Conservation (phyloP, 2,888 invertebrate species). For the Digitonthophagus gazella region DNA sequence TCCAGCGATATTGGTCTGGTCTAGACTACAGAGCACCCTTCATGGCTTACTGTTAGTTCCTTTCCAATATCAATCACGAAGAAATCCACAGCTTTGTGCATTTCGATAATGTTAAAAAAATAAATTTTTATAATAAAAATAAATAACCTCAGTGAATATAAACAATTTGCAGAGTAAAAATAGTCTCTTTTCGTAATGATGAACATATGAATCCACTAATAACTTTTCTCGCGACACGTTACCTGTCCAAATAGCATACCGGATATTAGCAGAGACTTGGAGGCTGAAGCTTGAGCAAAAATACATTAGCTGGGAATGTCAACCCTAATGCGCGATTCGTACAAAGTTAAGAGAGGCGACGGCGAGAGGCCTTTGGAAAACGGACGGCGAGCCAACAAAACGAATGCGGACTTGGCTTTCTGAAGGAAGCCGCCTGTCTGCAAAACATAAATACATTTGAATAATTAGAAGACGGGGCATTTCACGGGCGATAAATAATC, state of each 20-base stretch:
- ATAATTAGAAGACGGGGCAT: slow-evolving; percentile 26
- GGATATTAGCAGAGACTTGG: background rate
- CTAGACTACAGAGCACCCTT: too few relatives aligned
- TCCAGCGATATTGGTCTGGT: background rate
- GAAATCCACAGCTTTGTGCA: too few relatives aligned
- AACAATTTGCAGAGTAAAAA: background rate
- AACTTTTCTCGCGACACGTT: background rate
- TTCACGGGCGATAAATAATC: slow-evolving; percentile 29
- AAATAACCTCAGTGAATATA: too few relatives aligned
- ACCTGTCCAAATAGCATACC: background rate
- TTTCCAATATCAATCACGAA: too few relatives aligned
- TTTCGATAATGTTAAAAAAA: too few relatives aligned
- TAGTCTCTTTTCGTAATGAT: background rate
- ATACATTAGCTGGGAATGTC: slow-evolving; percentile 2
- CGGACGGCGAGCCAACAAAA: slow-evolving; percentile 18
- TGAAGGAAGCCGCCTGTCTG: slow-evolving; percentile 20
- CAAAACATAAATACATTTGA: slow-evolving; percentile 27
- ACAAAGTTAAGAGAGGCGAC: slow-evolving; percentile 7
- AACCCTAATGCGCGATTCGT: background rate
- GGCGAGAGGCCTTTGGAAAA: slow-evolving; percentile 5
- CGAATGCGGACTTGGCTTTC: slow-evolving; percentile 14
- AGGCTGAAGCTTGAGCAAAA: background rate
- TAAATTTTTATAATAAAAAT: too few relatives aligned
- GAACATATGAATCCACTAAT: background rate
- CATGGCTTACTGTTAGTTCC: too few relatives aligned